Evolutionary conservation across 2,797 vertebrate species (phyloP).

Genomic region (Naso thynnoides): DNA sequence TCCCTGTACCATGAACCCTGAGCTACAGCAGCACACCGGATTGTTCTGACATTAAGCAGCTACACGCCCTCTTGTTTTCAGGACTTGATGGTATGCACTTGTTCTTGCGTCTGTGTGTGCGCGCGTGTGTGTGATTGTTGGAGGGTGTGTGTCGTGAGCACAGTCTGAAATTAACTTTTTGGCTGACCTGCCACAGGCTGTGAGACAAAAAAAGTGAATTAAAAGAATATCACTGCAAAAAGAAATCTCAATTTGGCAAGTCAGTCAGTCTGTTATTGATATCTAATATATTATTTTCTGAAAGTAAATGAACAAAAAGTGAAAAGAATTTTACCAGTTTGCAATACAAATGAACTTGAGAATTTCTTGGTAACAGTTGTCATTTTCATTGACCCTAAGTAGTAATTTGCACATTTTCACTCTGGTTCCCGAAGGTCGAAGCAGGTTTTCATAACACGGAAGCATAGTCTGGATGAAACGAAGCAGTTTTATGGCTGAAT

Average conservation of each 20-base stretch:
- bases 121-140: constrained; percentile 2
- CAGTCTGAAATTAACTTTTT: constrained; percentile 57
- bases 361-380: not conserved
- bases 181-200: constrained; percentile 44
- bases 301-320: constrained; percentile 25
- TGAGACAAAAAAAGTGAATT: constrained; percentile 26
- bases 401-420: not conserved
- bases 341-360: constrained; percentile 6
- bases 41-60: constrained; percentile 72
- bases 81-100: constrained; percentile 52
- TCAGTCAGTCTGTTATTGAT: constrained; percentile 22
- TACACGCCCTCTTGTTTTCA: constrained; percentile 63
- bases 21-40: constrained; percentile 61
- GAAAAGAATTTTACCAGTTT: not conserved
- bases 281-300: constrained; percentile 21
- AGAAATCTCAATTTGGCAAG: constrained; percentile 8
- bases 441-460: not conserved
- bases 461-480: not conserved
- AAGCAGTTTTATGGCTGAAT: not conserved
- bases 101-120: constrained; percentile 21
- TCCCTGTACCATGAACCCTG: constrained; percentile 73
- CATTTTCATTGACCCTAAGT: not conserved
- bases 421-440: constrained; percentile 1
- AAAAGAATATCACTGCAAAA: constrained; percentile 18
- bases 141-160: constrained; percentile 16